Evolutionary conservation across 1,140 invertebrate species (phyloP), one percentile per base, ranked within the genome.

Genomic region (Trachelipus rathkii): DNA sequence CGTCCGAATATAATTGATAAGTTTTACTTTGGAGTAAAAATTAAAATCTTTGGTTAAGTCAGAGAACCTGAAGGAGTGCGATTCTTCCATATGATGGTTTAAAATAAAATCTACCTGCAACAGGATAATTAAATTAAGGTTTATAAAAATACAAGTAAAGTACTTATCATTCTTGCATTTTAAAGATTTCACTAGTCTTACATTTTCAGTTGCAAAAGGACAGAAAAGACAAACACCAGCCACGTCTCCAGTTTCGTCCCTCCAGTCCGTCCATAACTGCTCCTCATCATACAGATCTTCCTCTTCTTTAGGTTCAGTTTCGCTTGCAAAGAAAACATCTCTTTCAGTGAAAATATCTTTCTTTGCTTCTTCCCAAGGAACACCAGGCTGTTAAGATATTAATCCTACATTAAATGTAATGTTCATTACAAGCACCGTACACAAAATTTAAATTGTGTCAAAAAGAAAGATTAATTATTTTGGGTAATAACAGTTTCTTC

Each of bases 1-100:
- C 75, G 91, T 85, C 53, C 94, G 86, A 68, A 96, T 90, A 84
- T 91, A 97, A 86, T 97, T 97, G 0, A 97, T 91, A 23, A 96
- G 86, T 87, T 96, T 96, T 0, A 97, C 87, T 87, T 90, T 75
- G 53, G 68, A 83, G 74, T 82, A 82, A 71, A 82, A 82, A 46
- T 33, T 78, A n/a, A 80, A 75, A 43, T 82, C 81, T 60, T 82
- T 76, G 33, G 84, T 84, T 11, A 86, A 77, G 13, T 82, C 77
- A 23, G 83, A 77, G n/a, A 87, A 82, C 78, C 87, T 85, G 84
- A 87, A 86, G 44, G 83, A 81, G 80, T 87, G 87, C 8, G 83
- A 77, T 66, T 84, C 83, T 81, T 84, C 60, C 79, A 83, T 82
- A 71, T 82, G 82, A 33, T 74, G 72, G 44, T 81, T 75, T 11